phyloP scores from a whole-genome alignment of 92 coral and sea anemone genomes.

The Virgularia gustaviana region DNA sequence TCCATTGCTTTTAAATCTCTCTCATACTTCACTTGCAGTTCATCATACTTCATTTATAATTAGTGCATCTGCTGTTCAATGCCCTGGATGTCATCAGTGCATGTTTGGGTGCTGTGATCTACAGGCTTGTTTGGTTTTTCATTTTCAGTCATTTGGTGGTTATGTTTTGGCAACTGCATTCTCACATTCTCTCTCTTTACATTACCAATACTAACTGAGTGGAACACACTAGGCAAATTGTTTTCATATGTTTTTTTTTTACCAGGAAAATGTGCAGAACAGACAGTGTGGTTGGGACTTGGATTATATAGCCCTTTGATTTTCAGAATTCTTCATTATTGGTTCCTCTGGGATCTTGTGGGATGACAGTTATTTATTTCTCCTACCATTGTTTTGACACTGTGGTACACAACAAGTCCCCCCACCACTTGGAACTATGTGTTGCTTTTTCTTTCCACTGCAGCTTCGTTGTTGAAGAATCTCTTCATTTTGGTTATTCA shows the following conservation, averaged over 20 bases:
- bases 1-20: neutral
- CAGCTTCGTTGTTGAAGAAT: no score
- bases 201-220: neutral
- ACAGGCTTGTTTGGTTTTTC: neutral
- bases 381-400: neutral
- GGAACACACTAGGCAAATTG: slow-evolving; percentile 17
- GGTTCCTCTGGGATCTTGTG: neutral
- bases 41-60: neutral
- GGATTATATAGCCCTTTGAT: neutral
- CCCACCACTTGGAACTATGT: neutral
- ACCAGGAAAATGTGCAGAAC: slow-evolving; percentile 24
- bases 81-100: no score
- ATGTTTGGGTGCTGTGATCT: no score
- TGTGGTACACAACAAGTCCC: slow-evolving; percentile 1
- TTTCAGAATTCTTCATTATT: neutral
- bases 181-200: neutral
- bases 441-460: neutral
- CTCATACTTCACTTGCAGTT: neutral
- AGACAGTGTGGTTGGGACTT: slow-evolving; percentile 15
- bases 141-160: neutral
- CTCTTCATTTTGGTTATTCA: no score
- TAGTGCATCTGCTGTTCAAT: neutral
- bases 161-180: neutral
- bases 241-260: slow-evolving; percentile 6
- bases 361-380: neutral